phyloP scores from a whole-genome alignment of 2,797 vertebrate genomes.

The Helicolenus hilgendorfi region DNA sequence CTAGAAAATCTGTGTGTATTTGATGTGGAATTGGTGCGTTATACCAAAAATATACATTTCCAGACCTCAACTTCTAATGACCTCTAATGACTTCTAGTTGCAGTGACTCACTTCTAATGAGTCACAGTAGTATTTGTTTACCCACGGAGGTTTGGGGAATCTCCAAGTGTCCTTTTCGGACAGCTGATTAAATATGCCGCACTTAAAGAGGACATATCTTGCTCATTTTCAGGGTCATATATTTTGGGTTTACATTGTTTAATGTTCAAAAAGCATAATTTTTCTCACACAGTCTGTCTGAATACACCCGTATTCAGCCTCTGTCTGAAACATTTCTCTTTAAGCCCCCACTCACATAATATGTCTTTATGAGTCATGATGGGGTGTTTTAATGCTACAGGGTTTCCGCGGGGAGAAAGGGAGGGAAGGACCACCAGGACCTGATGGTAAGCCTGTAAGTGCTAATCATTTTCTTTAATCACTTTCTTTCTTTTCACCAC shows the following conservation, averaged over 20 bases:
- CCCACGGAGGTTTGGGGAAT: not conserved
- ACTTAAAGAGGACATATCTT: not conserved
- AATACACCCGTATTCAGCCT: not conserved
- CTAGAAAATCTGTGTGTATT: conserved; percentile 9
- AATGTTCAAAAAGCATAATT: not conserved
- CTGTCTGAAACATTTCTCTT: no score
- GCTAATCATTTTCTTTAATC: conserved; percentile 12
- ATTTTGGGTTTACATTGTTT: not conserved
- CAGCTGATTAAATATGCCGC: not conserved
- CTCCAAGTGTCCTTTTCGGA: not conserved
- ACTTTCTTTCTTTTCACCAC: not conserved
- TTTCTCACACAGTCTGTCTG: not conserved
- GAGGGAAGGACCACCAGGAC: conserved; percentile 84
- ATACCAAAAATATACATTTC: conserved; percentile 15
- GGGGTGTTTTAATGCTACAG: conserved; percentile 57
- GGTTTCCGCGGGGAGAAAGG: conserved; percentile 86
- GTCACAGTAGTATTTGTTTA: not conserved
- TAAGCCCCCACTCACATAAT: no score
- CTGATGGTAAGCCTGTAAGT: conserved; percentile 91
- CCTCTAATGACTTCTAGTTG: conserved; percentile 12
- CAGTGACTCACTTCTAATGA: conserved; percentile 12
- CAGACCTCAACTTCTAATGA: conserved; percentile 16
- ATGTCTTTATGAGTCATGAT: not conserved
- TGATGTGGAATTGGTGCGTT: conserved; percentile 37
- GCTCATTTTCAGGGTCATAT: not conserved